Percentiles rank a stretch among this genome's conserved stretches.
These are phyloP conservation scores for Callaeas wilsoni DNA, from an alignment of 2,113 vertebrate genomes.

Conservation along the genomic window DNA sequence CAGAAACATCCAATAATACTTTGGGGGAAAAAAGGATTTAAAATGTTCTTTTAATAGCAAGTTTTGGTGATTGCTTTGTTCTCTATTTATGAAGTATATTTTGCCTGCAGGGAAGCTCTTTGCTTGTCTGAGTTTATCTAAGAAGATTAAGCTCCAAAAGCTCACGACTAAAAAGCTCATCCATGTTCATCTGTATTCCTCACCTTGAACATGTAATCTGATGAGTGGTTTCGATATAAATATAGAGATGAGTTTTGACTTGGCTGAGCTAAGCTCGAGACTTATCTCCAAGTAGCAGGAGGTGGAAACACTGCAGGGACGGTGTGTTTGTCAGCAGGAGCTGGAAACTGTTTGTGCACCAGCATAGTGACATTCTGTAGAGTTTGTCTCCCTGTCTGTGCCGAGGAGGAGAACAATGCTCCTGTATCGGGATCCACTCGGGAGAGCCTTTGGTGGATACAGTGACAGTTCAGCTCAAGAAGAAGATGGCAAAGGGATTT, in stretches of 20 bases:
- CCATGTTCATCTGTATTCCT: conserved; percentile 22
- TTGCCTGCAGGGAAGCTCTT: conserved; percentile 1
- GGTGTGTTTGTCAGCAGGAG: not conserved
- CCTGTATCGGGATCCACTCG: rapidly evolving
- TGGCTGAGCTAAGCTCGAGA: conserved; percentile 23
- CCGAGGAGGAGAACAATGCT: not conserved
- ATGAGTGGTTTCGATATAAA: not conserved
- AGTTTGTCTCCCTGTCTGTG: rapidly evolving
- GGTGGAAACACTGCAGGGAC: not conserved
- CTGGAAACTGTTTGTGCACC: not conserved
- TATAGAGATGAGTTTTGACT: not conserved
- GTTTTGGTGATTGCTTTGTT: not conserved
- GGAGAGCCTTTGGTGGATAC: not conserved
- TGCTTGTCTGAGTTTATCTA: conserved; percentile 41
- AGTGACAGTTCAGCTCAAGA: not conserved
- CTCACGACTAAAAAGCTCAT: conserved; percentile 20
- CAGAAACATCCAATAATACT: not conserved
- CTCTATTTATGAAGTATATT: not conserved
- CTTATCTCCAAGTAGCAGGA: not conserved
- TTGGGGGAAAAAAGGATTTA: not conserved
- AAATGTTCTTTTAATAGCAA: not conserved
- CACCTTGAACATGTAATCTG: conserved; percentile 8
- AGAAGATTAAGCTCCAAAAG: conserved; percentile 44
- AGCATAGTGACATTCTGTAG: not conserved
- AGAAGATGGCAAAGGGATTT: not conserved